phyloP scores from a whole-genome alignment of 2,113 vertebrate species.

The Hoplias malabaricus region DNA sequence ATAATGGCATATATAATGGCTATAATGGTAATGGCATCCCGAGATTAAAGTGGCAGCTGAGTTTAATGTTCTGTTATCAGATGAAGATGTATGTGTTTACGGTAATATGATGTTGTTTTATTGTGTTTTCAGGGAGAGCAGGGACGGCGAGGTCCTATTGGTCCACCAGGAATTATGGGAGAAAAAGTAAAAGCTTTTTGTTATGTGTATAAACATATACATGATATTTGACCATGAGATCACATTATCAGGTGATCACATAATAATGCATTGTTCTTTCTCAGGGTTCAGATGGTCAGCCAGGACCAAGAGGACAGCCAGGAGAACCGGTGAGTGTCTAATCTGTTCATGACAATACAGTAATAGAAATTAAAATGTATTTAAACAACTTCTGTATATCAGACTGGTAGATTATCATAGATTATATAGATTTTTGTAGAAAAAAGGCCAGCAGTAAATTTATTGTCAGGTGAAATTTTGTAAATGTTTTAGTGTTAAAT shows the following conservation, averaged over 20 bases:
- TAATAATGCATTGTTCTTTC: background rate
- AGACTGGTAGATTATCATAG: background rate
- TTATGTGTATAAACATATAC: conserved; percentile 12
- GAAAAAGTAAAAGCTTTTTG: conserved; percentile 79
- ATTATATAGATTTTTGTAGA: background rate
- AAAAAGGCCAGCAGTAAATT: background rate
- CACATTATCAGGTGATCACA: no score
- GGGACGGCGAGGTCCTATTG: conserved; percentile 67
- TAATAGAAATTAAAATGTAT: background rate
- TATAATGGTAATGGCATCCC: background rate
- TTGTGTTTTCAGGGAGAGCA: conserved; percentile 61
- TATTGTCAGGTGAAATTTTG: no score
- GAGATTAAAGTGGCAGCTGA: background rate
- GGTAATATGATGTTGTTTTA: background rate
- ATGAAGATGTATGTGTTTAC: no score
- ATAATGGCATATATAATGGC: background rate
- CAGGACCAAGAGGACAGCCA: conserved; percentile 73
- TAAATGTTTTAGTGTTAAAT: background rate
- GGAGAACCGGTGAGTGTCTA: conserved; percentile 71
- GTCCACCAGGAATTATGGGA: conserved; percentile 72
- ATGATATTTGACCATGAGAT: background rate
- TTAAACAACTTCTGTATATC: no score
- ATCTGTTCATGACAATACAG: background rate
- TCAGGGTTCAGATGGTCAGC: conserved; percentile 71
- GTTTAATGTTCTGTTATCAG: background rate